Base-by-base conservation (phyloP, 2,113 vertebrate species). In the Pygoscelis adeliae region DNA sequence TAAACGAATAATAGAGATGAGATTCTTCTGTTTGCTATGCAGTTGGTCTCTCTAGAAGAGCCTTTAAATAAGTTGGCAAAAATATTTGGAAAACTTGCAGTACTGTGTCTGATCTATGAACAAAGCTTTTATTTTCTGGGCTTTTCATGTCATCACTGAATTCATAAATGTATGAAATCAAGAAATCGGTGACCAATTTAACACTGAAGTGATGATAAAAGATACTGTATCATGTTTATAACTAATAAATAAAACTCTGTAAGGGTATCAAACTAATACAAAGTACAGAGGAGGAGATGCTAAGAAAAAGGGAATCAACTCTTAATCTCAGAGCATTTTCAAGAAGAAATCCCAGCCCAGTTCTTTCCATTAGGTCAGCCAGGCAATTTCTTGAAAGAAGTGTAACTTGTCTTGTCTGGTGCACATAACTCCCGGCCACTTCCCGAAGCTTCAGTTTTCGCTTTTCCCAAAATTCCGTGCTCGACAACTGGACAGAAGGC, bases 401-500 rank as follows among this genome's bases (percentile, higher is more conserved):
- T 5, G 4, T 32, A 23, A 65, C 6, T 38, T 91, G 21, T 62
- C 58, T 73, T 9, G 6, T 67, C 27, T 63, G 50, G 55, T 66
- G 18, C 34, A 23, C 23, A 1, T 9, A 91, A 74, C 19, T 91
- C 59, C 42, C 3, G 2, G 42, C 7, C 1, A 1, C 58, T 83
- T 83, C 62, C 44, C 2, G 17, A 55, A 89, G 53, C 63, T 83
- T 80, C 88, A 61, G 55, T 34, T 89, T 88, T 86, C 2, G 1
- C 55, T 90, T 90, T 83, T 88, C 80, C 91, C 73, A 53, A 74
- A 88, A 88, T 81, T 63, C 71, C 0, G 0, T 71, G 38, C 80
- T 97, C 2, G 3, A 93, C 88, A 97, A 96, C 92, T 81, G 92
- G 95, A 83, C 96, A 97, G 94, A 97, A 96, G 93, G 91, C 80